Conservation (phyloP, 1,140 invertebrate species). For the Dufourea novaeangliae region DNA sequence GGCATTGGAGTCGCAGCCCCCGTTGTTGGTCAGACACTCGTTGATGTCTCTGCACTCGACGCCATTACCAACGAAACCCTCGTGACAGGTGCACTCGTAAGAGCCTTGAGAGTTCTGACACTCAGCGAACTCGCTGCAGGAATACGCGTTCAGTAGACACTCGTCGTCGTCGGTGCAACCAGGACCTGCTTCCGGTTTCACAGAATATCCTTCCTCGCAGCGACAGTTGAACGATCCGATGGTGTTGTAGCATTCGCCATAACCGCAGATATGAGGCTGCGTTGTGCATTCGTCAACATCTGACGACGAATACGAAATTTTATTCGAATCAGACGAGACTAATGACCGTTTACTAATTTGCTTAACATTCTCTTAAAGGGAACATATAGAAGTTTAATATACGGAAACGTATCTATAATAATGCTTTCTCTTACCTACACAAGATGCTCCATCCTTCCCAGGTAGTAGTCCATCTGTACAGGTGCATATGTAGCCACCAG, state of each 20-base stretch:
- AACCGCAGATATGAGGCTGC: conserved; percentile 87
- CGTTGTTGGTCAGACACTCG: conserved; percentile 91
- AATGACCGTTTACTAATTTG: too few species aligned
- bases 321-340: too few species aligned
- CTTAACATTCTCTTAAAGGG: too few species aligned
- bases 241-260: conserved; percentile 89
- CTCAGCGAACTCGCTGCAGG: conserved; percentile 90
- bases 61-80: conserved; percentile 93
- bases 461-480: conserved; percentile 89
- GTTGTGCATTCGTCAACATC: conserved; percentile 89
- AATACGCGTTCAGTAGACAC: conserved; percentile 89
- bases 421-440: conserved; percentile 82
- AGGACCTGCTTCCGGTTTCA: conserved; percentile 87
- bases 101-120: conserved; percentile 92
- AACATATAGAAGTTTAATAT: too few species aligned
- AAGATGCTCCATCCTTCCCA: conserved; percentile 86
- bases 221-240: conserved; percentile 92
- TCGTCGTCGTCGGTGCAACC: conserved; percentile 93
- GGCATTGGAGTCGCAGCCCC: conserved; percentile 92
- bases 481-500: conserved; percentile 89
- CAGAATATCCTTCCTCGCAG: conserved; percentile 91
- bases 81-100: conserved; percentile 91
- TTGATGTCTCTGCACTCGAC: conserved; percentile 88
- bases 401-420: too few species aligned
- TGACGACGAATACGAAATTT: conserved; percentile 55